Conservation (phyloP, 1,140 invertebrate genomes). For the Drosophila pseudoobscura region DNA sequence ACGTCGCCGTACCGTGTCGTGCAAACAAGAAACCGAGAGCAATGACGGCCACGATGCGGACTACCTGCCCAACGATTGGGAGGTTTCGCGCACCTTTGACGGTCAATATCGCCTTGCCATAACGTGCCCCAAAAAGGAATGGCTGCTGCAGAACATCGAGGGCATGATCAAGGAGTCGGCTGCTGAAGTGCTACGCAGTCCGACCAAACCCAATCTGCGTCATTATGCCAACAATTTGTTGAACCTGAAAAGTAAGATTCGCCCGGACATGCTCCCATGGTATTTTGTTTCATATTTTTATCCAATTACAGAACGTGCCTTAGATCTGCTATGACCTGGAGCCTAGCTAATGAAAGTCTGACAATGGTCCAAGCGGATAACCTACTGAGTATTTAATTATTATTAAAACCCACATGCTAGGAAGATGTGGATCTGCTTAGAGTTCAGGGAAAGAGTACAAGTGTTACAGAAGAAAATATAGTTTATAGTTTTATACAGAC, state of each 20-base stretch:
- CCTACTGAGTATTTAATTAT: background rate
- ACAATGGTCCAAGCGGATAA: no score
- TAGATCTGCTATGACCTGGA: slow-evolving; percentile 38
- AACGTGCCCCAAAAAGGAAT: slow-evolving; percentile 51
- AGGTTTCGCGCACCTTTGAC: slow-evolving; percentile 41
- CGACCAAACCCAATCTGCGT: slow-evolving; percentile 34
- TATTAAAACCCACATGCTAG: slow-evolving; percentile 1
- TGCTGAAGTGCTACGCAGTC: slow-evolving; percentile 32
- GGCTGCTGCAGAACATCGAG: slow-evolving; percentile 52
- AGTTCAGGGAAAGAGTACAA: background rate
- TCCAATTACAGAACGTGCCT: slow-evolving; percentile 52
- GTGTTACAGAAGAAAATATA: no score
- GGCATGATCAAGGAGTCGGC: slow-evolving; percentile 65
- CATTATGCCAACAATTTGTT: slow-evolving; percentile 52
- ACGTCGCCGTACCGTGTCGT: slow-evolving; percentile 29
- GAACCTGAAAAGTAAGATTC: slow-evolving; percentile 53
- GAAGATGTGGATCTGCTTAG: no score
- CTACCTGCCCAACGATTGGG: slow-evolving; percentile 37
- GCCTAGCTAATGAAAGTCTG: background rate
- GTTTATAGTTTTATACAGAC: no score
- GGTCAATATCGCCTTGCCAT: slow-evolving; percentile 53
- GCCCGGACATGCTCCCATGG: background rate
- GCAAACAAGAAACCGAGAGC: slow-evolving; percentile 42
- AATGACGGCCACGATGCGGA: slow-evolving; percentile 44
- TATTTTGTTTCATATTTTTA: background rate